phyloP scores from a whole-genome alignment of 2,888 invertebrate species.

The Orthosia gracilis region DNA sequence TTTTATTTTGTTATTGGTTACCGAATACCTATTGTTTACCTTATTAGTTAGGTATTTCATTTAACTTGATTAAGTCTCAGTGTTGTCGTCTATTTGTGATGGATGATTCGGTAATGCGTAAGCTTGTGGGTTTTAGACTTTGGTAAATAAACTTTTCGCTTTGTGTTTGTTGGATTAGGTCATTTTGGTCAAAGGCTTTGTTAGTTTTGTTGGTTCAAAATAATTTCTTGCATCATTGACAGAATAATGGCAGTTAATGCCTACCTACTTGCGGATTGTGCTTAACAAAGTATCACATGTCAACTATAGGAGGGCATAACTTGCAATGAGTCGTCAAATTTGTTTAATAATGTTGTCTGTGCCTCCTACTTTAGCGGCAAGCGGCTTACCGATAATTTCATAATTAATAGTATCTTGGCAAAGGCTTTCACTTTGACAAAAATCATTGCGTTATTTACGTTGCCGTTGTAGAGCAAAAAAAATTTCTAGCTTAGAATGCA shows the following conservation, averaged over 20 bases:
- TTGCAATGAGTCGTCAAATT: neutral
- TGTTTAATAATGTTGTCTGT: neutral
- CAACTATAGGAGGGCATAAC: neutral
- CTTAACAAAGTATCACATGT: neutral
- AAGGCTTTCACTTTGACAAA: too few species aligned
- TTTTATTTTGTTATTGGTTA: neutral
- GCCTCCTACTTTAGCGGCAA: too few species aligned
- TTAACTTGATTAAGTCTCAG: neutral
- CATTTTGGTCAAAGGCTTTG: constrained; percentile 1
- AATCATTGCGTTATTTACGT: too few species aligned
- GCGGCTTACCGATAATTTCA: too few species aligned
- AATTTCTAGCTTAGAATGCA: too few species aligned
- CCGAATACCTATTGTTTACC: neutral
- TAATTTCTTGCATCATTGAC: constrained; percentile 2
- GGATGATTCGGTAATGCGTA: constrained; percentile 32
- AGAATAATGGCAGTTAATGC: neutral
- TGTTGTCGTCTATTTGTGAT: constrained; percentile 18
- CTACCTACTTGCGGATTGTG: neutral
- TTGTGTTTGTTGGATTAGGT: constrained; percentile 14
- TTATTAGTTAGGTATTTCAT: neutral
- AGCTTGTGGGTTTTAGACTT: constrained; percentile 16
- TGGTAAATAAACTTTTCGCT: neutral
- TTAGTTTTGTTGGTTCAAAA: neutral
- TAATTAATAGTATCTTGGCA: too few species aligned
- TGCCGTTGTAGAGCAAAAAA: too few species aligned